These are phyloP conservation scores for Galeruca laticollis DNA, from an alignment of 2,888 invertebrate species.

Conservation along the genomic window DNA sequence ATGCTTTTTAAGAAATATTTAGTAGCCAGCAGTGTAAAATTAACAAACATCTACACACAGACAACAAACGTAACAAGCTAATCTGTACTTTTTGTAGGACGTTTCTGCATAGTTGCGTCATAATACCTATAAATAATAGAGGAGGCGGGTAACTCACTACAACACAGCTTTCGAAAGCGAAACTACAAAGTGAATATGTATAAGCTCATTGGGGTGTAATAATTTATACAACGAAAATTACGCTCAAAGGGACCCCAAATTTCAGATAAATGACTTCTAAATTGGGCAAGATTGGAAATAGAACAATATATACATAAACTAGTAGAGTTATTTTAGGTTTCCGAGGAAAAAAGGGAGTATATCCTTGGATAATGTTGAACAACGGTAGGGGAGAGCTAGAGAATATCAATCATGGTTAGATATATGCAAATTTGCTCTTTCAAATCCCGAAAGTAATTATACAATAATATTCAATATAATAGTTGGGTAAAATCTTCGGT, in stretches of 20 bases:
- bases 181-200: conserved; percentile 52
- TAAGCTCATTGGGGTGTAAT: conserved; percentile 48
- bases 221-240: conserved; percentile 41
- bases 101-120: conserved; percentile 19
- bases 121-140: conserved; percentile 36
- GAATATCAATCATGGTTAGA: no score
- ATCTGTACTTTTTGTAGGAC: neutral
- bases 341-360: no score
- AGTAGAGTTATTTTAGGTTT: neutral
- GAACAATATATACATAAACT: neutral
- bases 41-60: neutral
- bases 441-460: no score
- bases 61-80: neutral
- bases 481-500: no score
- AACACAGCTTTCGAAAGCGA: conserved; percentile 39
- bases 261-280: conserved; percentile 32
- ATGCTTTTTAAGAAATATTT: no score
- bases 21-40: neutral
- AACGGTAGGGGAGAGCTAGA: no score
- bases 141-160: conserved; percentile 24
- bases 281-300: conserved; percentile 30
- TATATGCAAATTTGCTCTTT: no score
- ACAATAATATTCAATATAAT: no score
- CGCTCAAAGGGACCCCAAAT: conserved; percentile 18
- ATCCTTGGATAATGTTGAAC: no score